Evolutionary conservation across 1,140 invertebrate genomes (phyloP), one percentile per base, ranked within the genome.

Genomic region (Zaprionus kolodkinae): DNA sequence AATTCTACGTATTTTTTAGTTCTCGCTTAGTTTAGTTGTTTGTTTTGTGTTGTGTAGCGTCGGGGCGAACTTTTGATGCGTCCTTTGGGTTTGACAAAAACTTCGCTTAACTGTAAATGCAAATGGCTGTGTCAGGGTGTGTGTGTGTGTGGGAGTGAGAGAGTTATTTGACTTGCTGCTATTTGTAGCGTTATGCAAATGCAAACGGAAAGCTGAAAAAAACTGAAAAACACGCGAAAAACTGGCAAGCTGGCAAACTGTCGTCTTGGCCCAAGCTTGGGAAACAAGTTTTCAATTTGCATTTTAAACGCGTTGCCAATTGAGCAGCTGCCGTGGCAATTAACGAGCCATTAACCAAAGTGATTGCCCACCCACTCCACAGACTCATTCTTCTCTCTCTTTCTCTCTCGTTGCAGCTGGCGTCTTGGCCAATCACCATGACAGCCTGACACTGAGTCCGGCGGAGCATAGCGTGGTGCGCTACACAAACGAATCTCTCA

Each of bases 401-500:
- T 9, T 55, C 12, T 13, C 17, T 72, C 4, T 55, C 35, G 17
- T 73, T 72, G 27, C 77, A 91, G 86, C 73, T 64, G 74, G 52
- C 65, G 82, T 76, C 69, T 69, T 71, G 81, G 88, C 78, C 65
- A 88, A 82, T 75, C 84, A 82, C 57, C 79, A 82, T 73, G 89
- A 82, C 56, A 70, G 83, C 35, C 76, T 92, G 25, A 78, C 80
- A 13, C 78, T 93, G 15, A 91, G 78, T 59, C 92, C 91, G 21
- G 80, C 70, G 56, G 81, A 91, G 56, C 74, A 77, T 12, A 91
- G 91, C 57, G 82, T 93, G n/a, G 93, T 93, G 11, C 91, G 88
- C 12, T 93, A 88, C 38, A 90, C 92, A 62, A 93, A 93, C 64
- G 91, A 93, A 45, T 93, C 93, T 10, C 91, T 93, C 62, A 93